Evolutionary conservation across 1,140 invertebrate genomes (phyloP).

Genomic region (Lepidurus couesii): DNA sequence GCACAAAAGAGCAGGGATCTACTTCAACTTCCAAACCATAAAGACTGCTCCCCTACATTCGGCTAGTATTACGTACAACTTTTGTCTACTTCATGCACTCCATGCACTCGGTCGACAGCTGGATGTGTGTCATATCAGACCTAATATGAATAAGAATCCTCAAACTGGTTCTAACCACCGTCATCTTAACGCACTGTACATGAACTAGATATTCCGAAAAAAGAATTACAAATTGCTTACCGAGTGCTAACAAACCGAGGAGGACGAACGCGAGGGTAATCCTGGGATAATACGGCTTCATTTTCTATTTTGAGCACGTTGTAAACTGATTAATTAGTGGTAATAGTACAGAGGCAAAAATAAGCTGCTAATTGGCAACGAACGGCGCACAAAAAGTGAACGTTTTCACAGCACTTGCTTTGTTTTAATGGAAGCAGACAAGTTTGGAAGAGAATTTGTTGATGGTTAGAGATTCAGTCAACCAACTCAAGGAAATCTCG

Average conservation of each 20-base stretch:
- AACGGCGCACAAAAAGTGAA: not conserved
- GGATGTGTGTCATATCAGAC: too few relatives aligned
- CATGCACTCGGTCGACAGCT: not conserved
- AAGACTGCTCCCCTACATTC: conserved; percentile 13
- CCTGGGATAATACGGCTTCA: not conserved
- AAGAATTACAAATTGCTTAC: not conserved
- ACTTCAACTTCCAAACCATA: not conserved
- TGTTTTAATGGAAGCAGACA: not conserved
- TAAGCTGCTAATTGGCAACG: not conserved
- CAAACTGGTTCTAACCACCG: not conserved
- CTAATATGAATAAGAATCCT: not conserved
- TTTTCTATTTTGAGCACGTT: not conserved
- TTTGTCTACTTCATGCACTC: not conserved
- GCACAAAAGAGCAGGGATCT: conserved; percentile 2
- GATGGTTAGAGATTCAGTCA: not conserved
- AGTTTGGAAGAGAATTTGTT: not conserved
- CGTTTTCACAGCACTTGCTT: not conserved
- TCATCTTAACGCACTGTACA: not conserved
- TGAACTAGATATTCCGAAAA: not conserved
- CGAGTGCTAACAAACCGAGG: not conserved
- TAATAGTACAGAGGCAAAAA: not conserved
- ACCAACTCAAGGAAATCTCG: not conserved
- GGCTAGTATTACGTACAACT: conserved; percentile 5
- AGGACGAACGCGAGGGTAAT: not conserved
- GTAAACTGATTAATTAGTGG: not conserved